These are phyloP conservation scores for Pygathrix nemaeus DNA, from an alignment of 2,113 vertebrate genomes.

Conservation along the genomic window DNA sequence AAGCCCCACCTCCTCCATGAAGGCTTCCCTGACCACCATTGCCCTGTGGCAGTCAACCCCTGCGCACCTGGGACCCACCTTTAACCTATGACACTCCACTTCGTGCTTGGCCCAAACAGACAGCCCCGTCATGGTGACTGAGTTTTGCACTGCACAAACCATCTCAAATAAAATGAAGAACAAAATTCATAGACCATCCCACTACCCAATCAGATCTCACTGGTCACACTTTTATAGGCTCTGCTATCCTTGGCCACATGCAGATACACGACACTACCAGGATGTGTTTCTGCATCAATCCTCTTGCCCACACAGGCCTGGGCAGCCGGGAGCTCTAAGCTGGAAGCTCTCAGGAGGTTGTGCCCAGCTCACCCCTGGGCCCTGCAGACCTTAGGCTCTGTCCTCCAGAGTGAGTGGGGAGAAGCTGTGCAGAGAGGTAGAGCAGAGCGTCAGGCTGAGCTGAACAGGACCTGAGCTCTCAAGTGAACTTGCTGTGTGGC, in stretches of 20 bases:
- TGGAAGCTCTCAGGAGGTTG: neutral
- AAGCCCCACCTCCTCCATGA: neutral
- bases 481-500: neutral
- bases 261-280: too few species aligned
- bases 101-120: fast-evolving
- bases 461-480: neutral
- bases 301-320: neutral
- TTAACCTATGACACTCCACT: neutral
- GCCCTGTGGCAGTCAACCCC: neutral
- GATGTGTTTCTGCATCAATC: fast-evolving
- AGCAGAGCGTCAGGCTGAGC: neutral
- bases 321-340: neutral
- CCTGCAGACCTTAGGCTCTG: neutral
- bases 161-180: neutral
- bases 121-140: neutral
- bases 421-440: neutral
- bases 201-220: neutral
- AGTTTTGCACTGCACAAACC: neutral
- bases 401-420: neutral
- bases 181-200: too few species aligned
- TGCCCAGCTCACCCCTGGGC: neutral
- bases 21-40: neutral
- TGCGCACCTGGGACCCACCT: neutral
- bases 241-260: fast-evolving
- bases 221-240: neutral